Conservation (phyloP, 2,888 invertebrate genomes). For the Strigamia maritima region DNA sequence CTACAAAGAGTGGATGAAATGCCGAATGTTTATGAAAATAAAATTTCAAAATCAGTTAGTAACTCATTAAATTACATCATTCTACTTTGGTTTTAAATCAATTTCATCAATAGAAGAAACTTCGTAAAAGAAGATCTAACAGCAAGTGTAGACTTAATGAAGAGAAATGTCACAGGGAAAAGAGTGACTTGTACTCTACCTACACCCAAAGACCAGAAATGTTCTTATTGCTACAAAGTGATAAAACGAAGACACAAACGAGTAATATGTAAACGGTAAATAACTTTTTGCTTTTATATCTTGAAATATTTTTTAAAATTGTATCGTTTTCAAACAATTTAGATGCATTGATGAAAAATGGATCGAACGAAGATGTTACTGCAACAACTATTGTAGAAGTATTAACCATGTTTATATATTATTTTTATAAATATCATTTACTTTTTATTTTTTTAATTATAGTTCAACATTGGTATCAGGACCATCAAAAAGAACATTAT, state of each 20-base stretch:
- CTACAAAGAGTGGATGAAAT: slow-evolving; percentile 1
- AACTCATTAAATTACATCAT: no score
- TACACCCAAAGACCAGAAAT: not conserved
- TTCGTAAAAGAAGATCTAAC: not conserved
- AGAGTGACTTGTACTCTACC: not conserved
- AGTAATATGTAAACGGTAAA: not conserved
- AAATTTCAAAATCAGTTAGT: not conserved
- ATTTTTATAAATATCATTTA: not conserved
- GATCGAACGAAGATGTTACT: not conserved
- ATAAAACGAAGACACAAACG: not conserved
- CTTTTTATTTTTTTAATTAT: not conserved
- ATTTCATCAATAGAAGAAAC: not conserved
- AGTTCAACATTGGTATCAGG: not conserved
- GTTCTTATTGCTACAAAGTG: not conserved
- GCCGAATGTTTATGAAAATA: not conserved
- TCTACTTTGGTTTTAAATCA: no score
- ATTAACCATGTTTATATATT: not conserved
- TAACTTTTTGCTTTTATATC: no score
- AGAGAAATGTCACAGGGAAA: not conserved
- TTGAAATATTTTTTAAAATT: no score
- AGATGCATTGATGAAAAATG: not conserved
- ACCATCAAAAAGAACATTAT: not conserved
- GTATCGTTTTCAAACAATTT: no score
- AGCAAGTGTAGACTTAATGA: not conserved
- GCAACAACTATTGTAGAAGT: not conserved